These are phyloP conservation scores for Eupithecia tripunctaria DNA, from an alignment of 2,888 invertebrate species.

Conservation along the genomic window DNA sequence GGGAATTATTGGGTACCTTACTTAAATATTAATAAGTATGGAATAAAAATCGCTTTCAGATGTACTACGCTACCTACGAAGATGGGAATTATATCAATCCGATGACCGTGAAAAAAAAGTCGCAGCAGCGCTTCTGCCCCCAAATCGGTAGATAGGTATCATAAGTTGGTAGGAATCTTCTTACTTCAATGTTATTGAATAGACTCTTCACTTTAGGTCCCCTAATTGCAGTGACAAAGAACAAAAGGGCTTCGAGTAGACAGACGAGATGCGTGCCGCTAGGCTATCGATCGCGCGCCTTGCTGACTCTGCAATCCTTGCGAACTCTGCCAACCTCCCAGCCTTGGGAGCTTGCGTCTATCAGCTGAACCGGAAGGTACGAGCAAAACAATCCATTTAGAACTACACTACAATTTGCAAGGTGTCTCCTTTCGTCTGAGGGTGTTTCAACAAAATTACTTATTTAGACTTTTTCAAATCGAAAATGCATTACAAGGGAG, in stretches of 20 bases:
- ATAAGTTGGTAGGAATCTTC: not conserved
- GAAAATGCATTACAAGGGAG: not conserved
- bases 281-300: slow-evolving; percentile 72
- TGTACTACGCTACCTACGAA: too few relatives aligned
- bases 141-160: not conserved
- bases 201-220: not conserved
- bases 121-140: not conserved
- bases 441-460: too few relatives aligned
- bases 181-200: not conserved
- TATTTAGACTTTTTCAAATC: not conserved
- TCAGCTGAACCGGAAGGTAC: not conserved
- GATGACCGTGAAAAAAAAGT: not conserved
- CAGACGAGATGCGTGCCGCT: slow-evolving; percentile 48
- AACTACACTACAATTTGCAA: not conserved
- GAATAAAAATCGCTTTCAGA: too few relatives aligned
- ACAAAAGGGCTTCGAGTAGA: slow-evolving; percentile 59
- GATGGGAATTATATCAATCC: not conserved
- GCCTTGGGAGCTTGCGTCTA: slow-evolving; percentile 20
- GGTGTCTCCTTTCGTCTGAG: too few relatives aligned
- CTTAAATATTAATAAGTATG: too few relatives aligned
- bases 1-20: too few relatives aligned
- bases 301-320: slow-evolving; percentile 70
- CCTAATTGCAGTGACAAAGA: slow-evolving; percentile 39
- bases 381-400: not conserved
- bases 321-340: slow-evolving; percentile 27